Evolutionary conservation across 2,797 vertebrate species (phyloP).

Genomic region (Sebastes elongatus): DNA sequence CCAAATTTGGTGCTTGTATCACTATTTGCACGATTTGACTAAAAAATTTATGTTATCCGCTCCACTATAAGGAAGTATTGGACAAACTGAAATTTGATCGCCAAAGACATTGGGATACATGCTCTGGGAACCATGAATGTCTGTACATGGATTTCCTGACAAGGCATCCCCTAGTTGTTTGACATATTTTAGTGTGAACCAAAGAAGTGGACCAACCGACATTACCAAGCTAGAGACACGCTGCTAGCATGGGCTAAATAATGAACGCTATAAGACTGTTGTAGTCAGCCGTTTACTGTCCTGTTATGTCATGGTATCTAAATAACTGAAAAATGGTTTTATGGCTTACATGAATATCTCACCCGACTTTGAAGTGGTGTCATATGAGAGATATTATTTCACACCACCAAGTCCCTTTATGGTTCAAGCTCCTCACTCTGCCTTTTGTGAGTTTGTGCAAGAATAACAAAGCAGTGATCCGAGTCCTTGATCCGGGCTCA

Average conservation of each 20-base stretch:
- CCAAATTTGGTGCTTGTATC: no score
- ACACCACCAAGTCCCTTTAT: conserved; percentile 7
- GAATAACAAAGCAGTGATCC: conserved; percentile 55
- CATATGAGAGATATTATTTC: conserved; percentile 21
- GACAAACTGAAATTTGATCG: not conserved
- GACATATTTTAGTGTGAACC: not conserved
- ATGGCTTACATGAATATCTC: not conserved
- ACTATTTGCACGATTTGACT: no score
- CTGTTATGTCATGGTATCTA: not conserved
- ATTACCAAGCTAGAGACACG: not conserved
- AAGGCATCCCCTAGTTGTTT: not conserved
- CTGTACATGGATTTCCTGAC: not conserved
- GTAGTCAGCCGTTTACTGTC: not conserved
- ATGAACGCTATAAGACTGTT: not conserved
- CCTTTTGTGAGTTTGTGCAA: conserved; percentile 28
- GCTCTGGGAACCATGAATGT: not conserved
- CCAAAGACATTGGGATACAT: not conserved
- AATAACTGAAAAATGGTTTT: not conserved
- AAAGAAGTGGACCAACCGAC: not conserved
- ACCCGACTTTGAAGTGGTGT: not conserved
- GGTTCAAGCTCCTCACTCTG: conserved; percentile 3
- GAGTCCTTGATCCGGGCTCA: conserved; percentile 53
- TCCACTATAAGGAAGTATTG: no score
- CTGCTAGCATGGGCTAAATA: not conserved
- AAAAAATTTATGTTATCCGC: no score